These are phyloP conservation scores for Syngnathus scovelli DNA, from an alignment of 2,113 vertebrate genomes.

Conservation along the genomic window DNA sequence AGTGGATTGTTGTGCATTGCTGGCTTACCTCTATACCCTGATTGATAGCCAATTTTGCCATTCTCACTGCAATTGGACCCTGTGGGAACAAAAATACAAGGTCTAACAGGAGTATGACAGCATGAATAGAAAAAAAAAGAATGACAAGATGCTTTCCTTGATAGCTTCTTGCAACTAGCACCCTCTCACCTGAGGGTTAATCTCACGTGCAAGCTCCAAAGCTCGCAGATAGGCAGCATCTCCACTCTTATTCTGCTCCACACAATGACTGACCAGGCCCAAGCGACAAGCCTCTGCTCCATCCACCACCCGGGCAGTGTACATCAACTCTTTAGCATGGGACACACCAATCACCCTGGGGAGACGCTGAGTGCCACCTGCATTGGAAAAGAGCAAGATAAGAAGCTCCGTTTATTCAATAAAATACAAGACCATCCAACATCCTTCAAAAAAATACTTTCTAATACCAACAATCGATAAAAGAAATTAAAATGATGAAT, in stretches of 20 bases:
- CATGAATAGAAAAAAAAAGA: neutral
- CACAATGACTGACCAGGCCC: slow-evolving; percentile 84
- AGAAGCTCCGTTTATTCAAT: no score
- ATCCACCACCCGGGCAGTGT: slow-evolving; percentile 83
- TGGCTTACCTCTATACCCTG: slow-evolving; percentile 91
- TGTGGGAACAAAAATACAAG: slow-evolving; percentile 48
- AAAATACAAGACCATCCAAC: no score
- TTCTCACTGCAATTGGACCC: slow-evolving; percentile 94
- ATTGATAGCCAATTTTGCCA: slow-evolving; percentile 95
- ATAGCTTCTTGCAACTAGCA: neutral
- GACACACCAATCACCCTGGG: slow-evolving; percentile 83
- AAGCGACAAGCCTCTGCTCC: slow-evolving; percentile 82
- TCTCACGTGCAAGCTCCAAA: slow-evolving; percentile 84
- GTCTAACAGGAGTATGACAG: neutral
- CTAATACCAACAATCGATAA: no score
- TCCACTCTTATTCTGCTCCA: slow-evolving; percentile 85
- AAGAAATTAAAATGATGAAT: no score
- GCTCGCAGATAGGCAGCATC: slow-evolving; percentile 90
- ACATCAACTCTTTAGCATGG: slow-evolving; percentile 93
- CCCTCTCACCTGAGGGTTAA: slow-evolving; percentile 84
- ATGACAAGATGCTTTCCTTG: neutral
- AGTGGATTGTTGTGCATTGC: neutral
- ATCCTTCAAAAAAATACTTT: no score
- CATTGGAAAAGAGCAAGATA: neutral
- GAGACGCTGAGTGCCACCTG: slow-evolving; percentile 92